These are phyloP conservation scores for Dolichoris vasculosae DNA, from an alignment of 1,140 invertebrate species.

Conservation along the genomic window DNA sequence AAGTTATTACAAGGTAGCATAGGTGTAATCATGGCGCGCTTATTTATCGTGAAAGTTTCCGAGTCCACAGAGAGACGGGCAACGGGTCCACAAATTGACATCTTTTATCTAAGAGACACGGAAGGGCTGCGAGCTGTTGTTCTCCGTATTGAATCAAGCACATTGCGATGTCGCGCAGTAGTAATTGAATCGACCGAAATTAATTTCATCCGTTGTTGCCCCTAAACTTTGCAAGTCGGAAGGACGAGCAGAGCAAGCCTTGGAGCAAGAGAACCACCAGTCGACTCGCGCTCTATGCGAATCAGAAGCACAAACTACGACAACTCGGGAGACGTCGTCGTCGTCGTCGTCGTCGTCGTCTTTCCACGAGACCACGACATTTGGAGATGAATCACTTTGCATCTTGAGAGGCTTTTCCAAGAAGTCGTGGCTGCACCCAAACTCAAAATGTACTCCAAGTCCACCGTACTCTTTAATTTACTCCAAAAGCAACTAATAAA, in stretches of 20 bases:
- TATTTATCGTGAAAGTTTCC: background rate
- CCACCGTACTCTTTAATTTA: slow-evolving; percentile 27
- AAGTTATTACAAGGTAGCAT: too few species aligned
- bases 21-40: background rate
- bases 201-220: slow-evolving; percentile 68
- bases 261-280: slow-evolving; percentile 49
- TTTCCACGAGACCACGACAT: slow-evolving; percentile 5
- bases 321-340: slow-evolving; percentile 27
- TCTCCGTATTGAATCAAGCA: slow-evolving; percentile 51
- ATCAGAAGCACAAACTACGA: slow-evolving; percentile 47
- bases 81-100: slow-evolving; percentile 5
- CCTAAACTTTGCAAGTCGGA: slow-evolving; percentile 62
- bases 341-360: background rate
- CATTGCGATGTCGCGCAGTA: slow-evolving; percentile 63
- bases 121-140: slow-evolving; percentile 22
- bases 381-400: slow-evolving; percentile 49
- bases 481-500: slow-evolving; percentile 27
- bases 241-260: slow-evolving; percentile 53
- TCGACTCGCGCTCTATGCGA: background rate
- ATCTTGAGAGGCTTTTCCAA: slow-evolving; percentile 45
- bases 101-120: background rate
- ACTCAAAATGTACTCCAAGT: slow-evolving; percentile 6
- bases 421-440: background rate
- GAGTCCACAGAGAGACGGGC: background rate
- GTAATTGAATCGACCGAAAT: slow-evolving; percentile 72